Conservation (phyloP, 2,888 invertebrate genomes). For the Phalera bucephala region DNA sequence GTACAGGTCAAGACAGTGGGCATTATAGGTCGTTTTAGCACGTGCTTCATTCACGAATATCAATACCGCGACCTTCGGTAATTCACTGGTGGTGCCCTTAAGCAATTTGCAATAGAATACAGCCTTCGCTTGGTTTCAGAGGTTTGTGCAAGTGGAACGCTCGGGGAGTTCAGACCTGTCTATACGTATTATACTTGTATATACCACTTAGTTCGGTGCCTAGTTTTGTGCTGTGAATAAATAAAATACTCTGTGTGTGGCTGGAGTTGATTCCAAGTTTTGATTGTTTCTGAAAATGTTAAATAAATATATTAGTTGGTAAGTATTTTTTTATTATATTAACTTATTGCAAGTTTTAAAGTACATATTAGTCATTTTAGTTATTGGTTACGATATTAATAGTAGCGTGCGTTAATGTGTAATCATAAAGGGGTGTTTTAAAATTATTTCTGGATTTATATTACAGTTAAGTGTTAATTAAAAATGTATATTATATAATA, state of each 20-base stretch:
- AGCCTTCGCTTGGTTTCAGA: conserved; percentile 48
- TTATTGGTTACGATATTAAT: no score
- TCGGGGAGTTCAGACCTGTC: conserved; percentile 47
- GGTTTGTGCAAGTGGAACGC: conserved; percentile 49
- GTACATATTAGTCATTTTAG: no score
- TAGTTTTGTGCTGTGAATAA: conserved; percentile 11
- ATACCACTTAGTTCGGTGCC: conserved; percentile 7
- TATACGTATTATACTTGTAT: conserved; percentile 11
- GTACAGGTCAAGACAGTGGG: not conserved
- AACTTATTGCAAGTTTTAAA: not conserved
- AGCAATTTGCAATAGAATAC: conserved; percentile 46
- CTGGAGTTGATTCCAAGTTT: conserved; percentile 14
- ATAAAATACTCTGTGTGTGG: conserved; percentile 20
- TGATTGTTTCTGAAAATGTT: conserved; percentile 22
- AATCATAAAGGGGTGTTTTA: no score
- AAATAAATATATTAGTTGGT: conserved; percentile 29
- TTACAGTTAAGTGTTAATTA: no score
- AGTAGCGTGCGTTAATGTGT: no score
- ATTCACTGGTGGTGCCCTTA: conserved; percentile 28
- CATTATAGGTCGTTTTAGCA: not conserved
- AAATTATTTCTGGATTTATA: no score
- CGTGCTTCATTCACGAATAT: conserved; percentile 1
- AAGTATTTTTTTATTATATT: conserved; percentile 18
- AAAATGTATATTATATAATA: no score
- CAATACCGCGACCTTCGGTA: conserved; percentile 30